Evolutionary conservation across 2,888 invertebrate genomes (phyloP).

Genomic region (Tetranychus piercei): DNA sequence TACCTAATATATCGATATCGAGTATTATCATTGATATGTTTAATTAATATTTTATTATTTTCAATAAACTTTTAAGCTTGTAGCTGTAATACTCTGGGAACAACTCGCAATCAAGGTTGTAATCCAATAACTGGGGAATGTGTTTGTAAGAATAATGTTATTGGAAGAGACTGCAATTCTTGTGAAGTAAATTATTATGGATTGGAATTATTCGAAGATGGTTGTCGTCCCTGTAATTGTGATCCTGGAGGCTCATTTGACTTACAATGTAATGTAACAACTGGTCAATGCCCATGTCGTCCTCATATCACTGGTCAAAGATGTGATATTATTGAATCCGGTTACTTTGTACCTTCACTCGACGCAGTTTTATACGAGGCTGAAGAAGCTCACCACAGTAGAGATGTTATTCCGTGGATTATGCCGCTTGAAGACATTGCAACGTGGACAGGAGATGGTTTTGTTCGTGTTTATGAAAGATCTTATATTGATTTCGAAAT

Average conservation of each 20-base stretch:
- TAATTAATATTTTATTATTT: constrained; percentile 25
- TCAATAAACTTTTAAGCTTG: constrained; percentile 42
- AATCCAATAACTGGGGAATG: constrained; percentile 79
- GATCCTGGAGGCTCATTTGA: constrained; percentile 81
- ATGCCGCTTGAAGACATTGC: constrained; percentile 44
- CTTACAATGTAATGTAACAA: constrained; percentile 70
- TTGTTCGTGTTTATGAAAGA: constrained; percentile 65
- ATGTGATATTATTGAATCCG: constrained; percentile 73
- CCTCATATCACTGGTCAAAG: constrained; percentile 62
- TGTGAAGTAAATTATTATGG: constrained; percentile 40
- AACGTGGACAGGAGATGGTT: constrained; percentile 83
- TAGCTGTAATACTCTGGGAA: constrained; percentile 72
- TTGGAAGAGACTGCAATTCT: constrained; percentile 83
- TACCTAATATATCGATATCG: neutral
- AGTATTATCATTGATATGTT: neutral
- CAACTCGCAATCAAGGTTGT: constrained; percentile 48
- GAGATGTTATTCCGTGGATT: neutral
- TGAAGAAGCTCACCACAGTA: constrained; percentile 47
- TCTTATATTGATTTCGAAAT: constrained; percentile 63
- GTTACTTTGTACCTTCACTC: constrained; percentile 67
- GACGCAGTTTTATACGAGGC: constrained; percentile 70
- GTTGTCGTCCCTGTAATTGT: constrained; percentile 85
- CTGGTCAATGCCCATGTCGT: constrained; percentile 78
- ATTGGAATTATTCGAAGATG: constrained; percentile 47
- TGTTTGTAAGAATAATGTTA: constrained; percentile 84